Conservation (phyloP, 2,113 vertebrate genomes). For the Fulmarus glacialis region DNA sequence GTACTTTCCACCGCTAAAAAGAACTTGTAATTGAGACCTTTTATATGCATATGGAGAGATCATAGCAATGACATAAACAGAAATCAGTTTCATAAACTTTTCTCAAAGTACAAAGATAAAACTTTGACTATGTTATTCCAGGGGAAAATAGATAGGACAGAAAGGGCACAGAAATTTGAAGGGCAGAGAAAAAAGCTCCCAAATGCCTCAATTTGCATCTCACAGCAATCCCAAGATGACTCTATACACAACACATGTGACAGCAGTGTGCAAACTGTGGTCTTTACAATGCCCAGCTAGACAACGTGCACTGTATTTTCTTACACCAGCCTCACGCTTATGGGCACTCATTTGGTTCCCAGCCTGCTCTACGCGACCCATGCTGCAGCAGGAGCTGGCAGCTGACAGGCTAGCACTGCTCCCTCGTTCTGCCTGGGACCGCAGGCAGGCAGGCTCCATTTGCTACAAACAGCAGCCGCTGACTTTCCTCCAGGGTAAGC, state of each 20-base stretch:
- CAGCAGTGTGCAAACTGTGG: background rate
- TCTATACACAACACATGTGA: accelerated
- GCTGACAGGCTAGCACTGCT: background rate
- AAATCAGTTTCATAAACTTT: background rate
- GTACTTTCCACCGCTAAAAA: background rate
- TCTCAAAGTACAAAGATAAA: background rate
- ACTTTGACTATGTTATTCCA: background rate
- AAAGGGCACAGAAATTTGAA: background rate
- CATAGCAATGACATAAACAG: background rate
- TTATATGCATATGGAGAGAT: background rate
- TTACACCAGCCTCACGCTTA: background rate
- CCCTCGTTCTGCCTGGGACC: background rate
- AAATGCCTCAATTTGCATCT: background rate
- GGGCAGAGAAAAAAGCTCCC: background rate
- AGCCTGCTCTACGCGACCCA: accelerated
- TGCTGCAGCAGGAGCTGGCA: background rate
- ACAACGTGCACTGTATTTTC: accelerated
- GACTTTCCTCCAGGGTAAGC: background rate
- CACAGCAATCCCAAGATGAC: background rate
- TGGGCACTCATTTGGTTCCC: background rate
- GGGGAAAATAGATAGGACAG: background rate
- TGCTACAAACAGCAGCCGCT: background rate
- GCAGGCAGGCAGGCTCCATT: accelerated
- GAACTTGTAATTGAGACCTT: background rate
- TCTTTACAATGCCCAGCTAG: background rate